Percentiles rank a stretch among this genome's conserved stretches.
Conservation (phyloP, 2,797 vertebrate genomes). For the Dromococcyx pavoninus region DNA sequence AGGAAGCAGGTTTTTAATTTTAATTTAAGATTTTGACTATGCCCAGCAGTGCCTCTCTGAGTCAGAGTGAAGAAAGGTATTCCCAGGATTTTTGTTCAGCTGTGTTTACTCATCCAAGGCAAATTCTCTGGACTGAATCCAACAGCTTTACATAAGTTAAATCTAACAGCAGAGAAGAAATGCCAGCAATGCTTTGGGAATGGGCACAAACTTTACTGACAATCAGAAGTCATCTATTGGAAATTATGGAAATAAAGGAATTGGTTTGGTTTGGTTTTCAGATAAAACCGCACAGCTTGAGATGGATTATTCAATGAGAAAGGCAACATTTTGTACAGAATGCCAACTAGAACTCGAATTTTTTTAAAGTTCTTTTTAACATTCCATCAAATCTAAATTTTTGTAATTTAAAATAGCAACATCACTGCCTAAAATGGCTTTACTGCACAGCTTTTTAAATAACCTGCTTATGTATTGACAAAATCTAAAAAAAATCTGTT, state of each 20-base stretch:
- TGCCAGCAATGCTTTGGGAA: background rate
- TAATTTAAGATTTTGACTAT: background rate
- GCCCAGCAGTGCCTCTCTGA: background rate
- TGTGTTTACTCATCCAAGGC: background rate
- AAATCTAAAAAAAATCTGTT: background rate
- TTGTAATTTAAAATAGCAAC: background rate
- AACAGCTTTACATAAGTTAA: background rate
- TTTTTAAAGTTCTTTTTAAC: background rate
- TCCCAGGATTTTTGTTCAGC: background rate
- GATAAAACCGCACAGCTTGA: background rate
- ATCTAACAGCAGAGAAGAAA: background rate
- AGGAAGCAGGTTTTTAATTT: background rate
- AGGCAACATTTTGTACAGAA: background rate
- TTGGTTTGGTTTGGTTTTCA: background rate
- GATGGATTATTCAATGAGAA: background rate
- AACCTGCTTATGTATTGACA: background rate
- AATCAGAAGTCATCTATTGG: background rate
- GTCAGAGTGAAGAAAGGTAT: background rate
- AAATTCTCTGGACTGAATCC: conserved; percentile 7
- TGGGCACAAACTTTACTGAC: background rate
- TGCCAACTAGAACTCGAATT: background rate
- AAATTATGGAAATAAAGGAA: background rate
- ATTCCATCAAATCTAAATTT: background rate
- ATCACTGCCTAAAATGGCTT: background rate
- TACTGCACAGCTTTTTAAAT: background rate